Base-by-base conservation (phyloP, 2,113 vertebrate genomes). In the Symphodus melops region DNA sequence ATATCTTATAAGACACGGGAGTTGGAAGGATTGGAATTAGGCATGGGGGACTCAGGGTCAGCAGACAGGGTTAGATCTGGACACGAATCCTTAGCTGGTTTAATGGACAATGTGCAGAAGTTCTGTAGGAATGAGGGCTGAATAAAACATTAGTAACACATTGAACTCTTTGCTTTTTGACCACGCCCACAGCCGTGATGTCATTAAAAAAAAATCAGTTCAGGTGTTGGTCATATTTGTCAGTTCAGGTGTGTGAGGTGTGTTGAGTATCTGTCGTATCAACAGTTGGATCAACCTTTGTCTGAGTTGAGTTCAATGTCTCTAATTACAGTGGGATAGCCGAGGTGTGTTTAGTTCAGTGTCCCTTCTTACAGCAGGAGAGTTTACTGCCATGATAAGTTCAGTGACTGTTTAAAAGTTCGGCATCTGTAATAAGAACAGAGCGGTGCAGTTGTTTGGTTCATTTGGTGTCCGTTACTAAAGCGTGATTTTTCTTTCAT, bases 111-210 rank as follows among this genome's bases (percentile, higher is more conserved):
- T 8, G 42, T 1, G 25, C 10, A 54, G 39, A 8, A 10, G 58
- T 46, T 59, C 17, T 49, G 36, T 17, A 20, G 1, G 37, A n/a
- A 23, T 7, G 39, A 48, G 39, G 13, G n/a, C 49, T 41, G 10
- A 41, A 10, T 11, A 8, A 41, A 21, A 44, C 57, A 60, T 4
- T 9, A 60, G 5, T 9, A 44, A 44, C 19, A 60, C 28, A 70
- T 1, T 9, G 10, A 39, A 0, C 5, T 37, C 19, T 57, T 1
- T 9, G 41, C 10, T 42, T 10, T 42, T 13, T 39, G 12, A 28
- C 28, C 33, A 42, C 55, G 1, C 48, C 73, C 64, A 4, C 39
- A 19, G 5, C 13, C 14, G 56, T 77, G 74, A 68, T 54, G 65
- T 68, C 64, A 75, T 19, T n/a, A 51, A 33, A 33, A 33, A 33